Base-by-base conservation (phyloP, 1,140 invertebrate species). In the Solenopsis invicta region DNA sequence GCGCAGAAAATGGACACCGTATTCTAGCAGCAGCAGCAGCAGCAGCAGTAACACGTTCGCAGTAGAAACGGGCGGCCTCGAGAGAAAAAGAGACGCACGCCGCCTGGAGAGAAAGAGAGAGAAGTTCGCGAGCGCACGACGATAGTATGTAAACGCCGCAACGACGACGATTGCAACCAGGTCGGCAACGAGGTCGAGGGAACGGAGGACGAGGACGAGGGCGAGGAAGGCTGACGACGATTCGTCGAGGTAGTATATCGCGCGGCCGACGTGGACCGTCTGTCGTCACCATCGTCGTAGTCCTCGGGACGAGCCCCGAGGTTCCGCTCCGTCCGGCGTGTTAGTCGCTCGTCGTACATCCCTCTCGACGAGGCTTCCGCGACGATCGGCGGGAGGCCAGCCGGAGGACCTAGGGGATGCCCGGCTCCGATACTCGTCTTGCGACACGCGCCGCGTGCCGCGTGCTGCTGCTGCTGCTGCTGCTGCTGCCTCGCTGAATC, bases 1-100 rank as follows among this genome's bases (percentile, higher is more conserved):
- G 45, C 84, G 77, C 75, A 89, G 89, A 91, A 91, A 91, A 91
- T 91, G 90, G 90, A 91, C 80, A 91, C 89, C 87, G 85, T 88
- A 75, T 56, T 84, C 69, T 84, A 87, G 59, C 87, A 85, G 34
- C 75, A 81, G 41, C 37, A 61, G 72, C 89, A 87, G 59, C 87
- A 85, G 50, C 85, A 81, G 41, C 41, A 29, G 29, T 29, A 29
- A 12, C 37, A 67, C 85, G 69, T 61, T 86, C 86, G 62, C 29
- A 29, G 29, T 54, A 89, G 64, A 87, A 61, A 72, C 37, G 59
- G 66, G 37, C 69, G 77, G 52, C 74, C 59, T 75, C 75, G 80
- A 89, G 74, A 77, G 78, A 88, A 61, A 76, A 69, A 88, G 59
- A 41, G 54, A 85, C 29, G 52, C 21, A 21, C 12, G 50, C 6